phyloP scores from a whole-genome alignment of 2,797 vertebrate genomes.

The Parambassis ranga region DNA sequence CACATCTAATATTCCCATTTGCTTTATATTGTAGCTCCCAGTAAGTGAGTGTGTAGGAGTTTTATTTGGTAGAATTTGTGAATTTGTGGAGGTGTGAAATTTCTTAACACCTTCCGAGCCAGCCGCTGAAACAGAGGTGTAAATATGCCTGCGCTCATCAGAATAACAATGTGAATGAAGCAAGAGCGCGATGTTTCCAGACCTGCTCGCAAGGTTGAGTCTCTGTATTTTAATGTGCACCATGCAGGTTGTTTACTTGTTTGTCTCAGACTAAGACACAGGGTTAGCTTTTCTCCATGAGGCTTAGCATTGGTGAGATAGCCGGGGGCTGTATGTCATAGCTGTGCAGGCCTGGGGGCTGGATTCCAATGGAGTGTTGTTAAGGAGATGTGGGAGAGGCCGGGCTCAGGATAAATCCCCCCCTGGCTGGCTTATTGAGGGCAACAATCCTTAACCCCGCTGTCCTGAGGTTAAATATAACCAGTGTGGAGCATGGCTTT shows the following conservation, averaged over 20 bases:
- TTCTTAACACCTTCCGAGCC: conserved; percentile 45
- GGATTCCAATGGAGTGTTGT: conserved; percentile 61
- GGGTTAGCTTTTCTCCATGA: conserved; percentile 52
- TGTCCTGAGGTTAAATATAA: conserved; percentile 80
- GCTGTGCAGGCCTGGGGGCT: conserved; percentile 47
- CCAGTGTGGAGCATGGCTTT: conserved; percentile 52
- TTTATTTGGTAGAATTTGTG: conserved; percentile 47
- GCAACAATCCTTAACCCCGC: conserved; percentile 68
- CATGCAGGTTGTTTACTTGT: conserved; percentile 62
- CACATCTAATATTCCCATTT: conserved; percentile 54
- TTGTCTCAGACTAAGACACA: conserved; percentile 58
- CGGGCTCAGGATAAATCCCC: conserved; percentile 74
- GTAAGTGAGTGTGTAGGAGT: conserved; percentile 44
- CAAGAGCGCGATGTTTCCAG: conserved; percentile 27
- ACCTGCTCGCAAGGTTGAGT: conserved; percentile 20
- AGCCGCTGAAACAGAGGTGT: conserved; percentile 50
- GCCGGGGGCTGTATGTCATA: conserved; percentile 64
- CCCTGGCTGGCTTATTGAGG: conserved; percentile 66
- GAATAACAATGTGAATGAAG: conserved; percentile 59
- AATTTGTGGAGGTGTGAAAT: conserved; percentile 59
- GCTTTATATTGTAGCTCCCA: conserved; percentile 54
- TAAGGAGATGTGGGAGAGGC: conserved; percentile 73
- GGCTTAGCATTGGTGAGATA: conserved; percentile 69
- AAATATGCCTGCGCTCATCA: conserved; percentile 54
- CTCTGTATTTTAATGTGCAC: conserved; percentile 35